phyloP scores from a whole-genome alignment of 2,113 vertebrate genomes.

The Sander lucioperca region DNA sequence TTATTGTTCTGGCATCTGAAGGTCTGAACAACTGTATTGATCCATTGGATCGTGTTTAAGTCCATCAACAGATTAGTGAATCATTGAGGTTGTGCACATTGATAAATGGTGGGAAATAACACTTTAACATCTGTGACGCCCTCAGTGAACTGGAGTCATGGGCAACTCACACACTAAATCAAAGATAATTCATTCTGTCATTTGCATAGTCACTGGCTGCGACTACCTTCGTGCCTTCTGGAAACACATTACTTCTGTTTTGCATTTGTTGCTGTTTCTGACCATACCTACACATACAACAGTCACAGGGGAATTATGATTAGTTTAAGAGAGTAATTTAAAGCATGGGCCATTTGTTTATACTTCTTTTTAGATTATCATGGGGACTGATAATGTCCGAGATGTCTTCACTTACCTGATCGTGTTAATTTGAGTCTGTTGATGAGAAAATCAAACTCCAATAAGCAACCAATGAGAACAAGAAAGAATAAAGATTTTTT shows the following conservation, averaged over 20 bases:
- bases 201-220: neutral
- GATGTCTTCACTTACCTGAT: neutral
- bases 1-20: no score
- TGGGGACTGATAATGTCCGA: neutral
- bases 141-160: no score
- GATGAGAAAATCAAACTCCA: neutral
- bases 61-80: no score
- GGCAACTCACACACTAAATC: neutral
- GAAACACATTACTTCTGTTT: slow-evolving; percentile 13
- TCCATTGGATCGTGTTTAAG: no score
- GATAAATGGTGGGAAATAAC: no score
- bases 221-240: neutral
- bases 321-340: neutral
- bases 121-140: no score
- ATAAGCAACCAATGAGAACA: neutral
- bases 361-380: neutral
- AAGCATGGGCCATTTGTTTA: neutral
- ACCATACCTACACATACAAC: no score
- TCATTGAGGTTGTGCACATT: no score
- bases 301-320: neutral
- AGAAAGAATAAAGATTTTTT: no score
- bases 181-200: neutral
- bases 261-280: neutral
- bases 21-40: no score
- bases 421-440: neutral